Conservation (phyloP, 2,113 vertebrate genomes). For the Urocitellus parryii region DNA sequence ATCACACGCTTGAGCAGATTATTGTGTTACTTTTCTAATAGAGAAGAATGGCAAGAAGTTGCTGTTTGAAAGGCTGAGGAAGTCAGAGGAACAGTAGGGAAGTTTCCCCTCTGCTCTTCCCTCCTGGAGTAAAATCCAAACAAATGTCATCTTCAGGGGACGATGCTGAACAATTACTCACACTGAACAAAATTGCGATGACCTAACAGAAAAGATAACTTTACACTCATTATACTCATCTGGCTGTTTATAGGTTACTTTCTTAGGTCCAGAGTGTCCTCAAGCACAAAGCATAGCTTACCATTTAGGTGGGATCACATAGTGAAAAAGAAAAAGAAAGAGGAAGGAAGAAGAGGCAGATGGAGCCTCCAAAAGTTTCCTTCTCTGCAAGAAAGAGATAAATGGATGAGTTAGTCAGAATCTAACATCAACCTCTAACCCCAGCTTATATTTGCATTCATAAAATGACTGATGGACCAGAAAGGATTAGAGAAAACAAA, state of each 20-base stretch:
- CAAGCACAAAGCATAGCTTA: neutral
- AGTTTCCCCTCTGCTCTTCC: no score
- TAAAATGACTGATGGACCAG: constrained; percentile 7
- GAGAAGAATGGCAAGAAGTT: neutral
- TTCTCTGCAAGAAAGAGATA: neutral
- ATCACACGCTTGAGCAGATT: neutral
- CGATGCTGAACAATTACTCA: neutral
- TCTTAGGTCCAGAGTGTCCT: neutral
- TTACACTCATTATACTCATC: neutral
- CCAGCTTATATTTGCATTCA: neutral
- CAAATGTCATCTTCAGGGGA: neutral
- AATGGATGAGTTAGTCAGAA: neutral
- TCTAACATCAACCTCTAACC: neutral
- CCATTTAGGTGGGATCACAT: neutral
- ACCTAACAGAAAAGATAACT: neutral
- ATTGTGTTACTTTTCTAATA: neutral
- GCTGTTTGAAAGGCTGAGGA: neutral
- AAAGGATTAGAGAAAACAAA: neutral
- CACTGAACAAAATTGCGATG: neutral
- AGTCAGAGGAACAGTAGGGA: neutral
- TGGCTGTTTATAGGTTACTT: neutral
- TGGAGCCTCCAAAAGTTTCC: neutral
- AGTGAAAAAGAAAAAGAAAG: neutral
- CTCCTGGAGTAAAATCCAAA: neutral
- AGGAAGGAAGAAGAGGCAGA: neutral